Evolutionary conservation across 1,140 invertebrate genomes (phyloP), one percentile per base, ranked within the genome.

Genomic region (Chrysomallon squamiferum): DNA sequence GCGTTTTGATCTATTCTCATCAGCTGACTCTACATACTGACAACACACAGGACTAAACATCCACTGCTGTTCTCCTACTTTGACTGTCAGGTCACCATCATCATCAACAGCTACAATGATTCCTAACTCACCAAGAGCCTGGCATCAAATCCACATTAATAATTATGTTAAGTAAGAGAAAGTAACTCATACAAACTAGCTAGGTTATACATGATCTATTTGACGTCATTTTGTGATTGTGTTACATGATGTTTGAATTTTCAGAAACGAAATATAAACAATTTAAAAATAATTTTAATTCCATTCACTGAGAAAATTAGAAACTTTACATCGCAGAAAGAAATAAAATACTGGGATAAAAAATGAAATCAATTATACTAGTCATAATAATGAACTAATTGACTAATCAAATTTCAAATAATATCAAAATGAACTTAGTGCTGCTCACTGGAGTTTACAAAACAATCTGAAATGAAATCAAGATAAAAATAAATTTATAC

Each of bases 71-170:
- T 65, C 56, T 13, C 62, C 66, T 22, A 79, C 61, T 43, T 75
- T 75, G 25, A 77, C 67, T 13, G 68, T 47, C n/a, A 79, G 63
- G 47, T 79, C 77, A 13, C 77, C 77, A 60, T 79, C 77, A 27
- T 33, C 60, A 32, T 79, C 77, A 13, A 77, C 69, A 20, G 66
- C 67, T 11, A 74, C 57, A 15, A 79, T 66, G 15, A 60, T 67
- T 2, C 75, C 77, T 20, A 59, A 57, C 38, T 73, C 58, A 2
- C 77, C 77, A 11, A 79, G 58, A 27, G 66, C 64, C 77, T 78
- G 54, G 4, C 35, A 3, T 62, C 15, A 54, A 33, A 60, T 13
- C 33, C 7, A 47, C 30, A 30, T 13, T n/a, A 22, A 18, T 45
- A 15, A 49, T 15, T 20, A 33, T 6, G 2, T 7, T 56, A 25